Evolutionary conservation across 2,888 invertebrate genomes (phyloP), one percentile per base, ranked within the genome.

Genomic region (Andrena chrysosceles): DNA sequence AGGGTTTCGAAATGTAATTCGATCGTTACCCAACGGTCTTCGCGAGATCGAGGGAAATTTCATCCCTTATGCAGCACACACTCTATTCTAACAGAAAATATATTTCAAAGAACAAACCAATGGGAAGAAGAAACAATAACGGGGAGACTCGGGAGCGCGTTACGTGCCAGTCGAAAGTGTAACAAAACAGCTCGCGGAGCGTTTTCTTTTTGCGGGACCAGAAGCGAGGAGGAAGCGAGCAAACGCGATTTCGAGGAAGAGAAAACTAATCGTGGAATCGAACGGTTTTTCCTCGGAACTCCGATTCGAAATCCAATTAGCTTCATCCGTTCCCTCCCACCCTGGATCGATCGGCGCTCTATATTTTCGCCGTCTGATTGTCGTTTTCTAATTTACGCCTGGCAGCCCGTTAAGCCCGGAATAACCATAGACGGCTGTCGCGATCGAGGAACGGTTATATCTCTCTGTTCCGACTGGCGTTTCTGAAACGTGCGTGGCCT

Each of bases 361-460:
- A 56, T 69, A 82, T 74, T 72, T 62, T 83, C 64, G 60, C 35
- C 69, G 81, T 66, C 62, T 76, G 76, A 76, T 82, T 83, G 71
- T 83, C 76, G 77, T 82, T 82, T 83, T 76, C 82, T 63, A 76
- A 82, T 82, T 82, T 67, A 62, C 66, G 59, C 10, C 16, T 33
- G 56, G 20, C 56, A 23, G 3, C 10, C 42, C 13, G 31, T 23
- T 13, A 23, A 29, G 10, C 31, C n/a, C 33, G n/a, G 23, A 56
- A 70, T 70, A 70, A 82, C 82, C 60, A 62, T 49, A 63, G 42
- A 70, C 56, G 73, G 29, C 59, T 33, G 42, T 8, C 54, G 26
- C 26, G 60, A 20, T 26, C 52, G 16, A 10, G 31, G 2, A 29
- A 29, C n/a, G 20, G 26, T 73, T 74, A 59, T 35, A 64, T 66